Conservation (phyloP, 2,888 invertebrate species). For the Scaptomyza reducta region DNA sequence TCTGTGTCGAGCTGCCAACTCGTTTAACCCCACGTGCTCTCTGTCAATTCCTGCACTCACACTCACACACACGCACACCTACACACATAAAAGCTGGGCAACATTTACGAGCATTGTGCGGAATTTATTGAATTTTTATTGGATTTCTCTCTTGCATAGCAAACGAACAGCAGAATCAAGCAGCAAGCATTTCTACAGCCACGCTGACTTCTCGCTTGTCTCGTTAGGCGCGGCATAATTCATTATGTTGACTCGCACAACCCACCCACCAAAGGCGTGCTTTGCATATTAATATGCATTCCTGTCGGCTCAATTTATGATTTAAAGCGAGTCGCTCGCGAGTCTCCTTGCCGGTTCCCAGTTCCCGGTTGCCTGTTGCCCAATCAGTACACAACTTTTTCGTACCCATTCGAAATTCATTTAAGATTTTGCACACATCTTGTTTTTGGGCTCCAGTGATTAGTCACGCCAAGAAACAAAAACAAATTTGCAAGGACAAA, state of each 20-base stretch:
- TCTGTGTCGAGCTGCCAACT: conserved; percentile 33
- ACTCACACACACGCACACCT: conserved; percentile 7
- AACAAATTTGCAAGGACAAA: conserved; percentile 39
- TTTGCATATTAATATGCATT: conserved; percentile 79
- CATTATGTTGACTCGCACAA: conserved; percentile 71
- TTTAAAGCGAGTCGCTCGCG: conserved; percentile 56
- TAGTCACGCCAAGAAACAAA: conserved; percentile 19
- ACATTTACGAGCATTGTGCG: conserved; percentile 69
- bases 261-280: conserved; percentile 59
- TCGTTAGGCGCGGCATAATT: conserved; percentile 80
- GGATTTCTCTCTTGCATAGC: conserved; percentile 66
- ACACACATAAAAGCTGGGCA: conserved; percentile 28
- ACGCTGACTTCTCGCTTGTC: conserved; percentile 66
- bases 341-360: too few species aligned
- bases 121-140: conserved; percentile 81
- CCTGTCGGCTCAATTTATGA: conserved; percentile 68
- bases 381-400: conserved; percentile 42
- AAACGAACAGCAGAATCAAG: conserved; percentile 1
- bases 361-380: conserved; percentile 52
- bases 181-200: conserved; percentile 46
- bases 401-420: conserved; percentile 15
- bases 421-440: conserved; percentile 15
- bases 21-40: conserved; percentile 62
- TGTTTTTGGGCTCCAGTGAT: conserved; percentile 22
- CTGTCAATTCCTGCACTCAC: conserved; percentile 16